These are phyloP conservation scores for Cryptus viduatorius DNA, from an alignment of 2,888 invertebrate species.

Conservation along the genomic window DNA sequence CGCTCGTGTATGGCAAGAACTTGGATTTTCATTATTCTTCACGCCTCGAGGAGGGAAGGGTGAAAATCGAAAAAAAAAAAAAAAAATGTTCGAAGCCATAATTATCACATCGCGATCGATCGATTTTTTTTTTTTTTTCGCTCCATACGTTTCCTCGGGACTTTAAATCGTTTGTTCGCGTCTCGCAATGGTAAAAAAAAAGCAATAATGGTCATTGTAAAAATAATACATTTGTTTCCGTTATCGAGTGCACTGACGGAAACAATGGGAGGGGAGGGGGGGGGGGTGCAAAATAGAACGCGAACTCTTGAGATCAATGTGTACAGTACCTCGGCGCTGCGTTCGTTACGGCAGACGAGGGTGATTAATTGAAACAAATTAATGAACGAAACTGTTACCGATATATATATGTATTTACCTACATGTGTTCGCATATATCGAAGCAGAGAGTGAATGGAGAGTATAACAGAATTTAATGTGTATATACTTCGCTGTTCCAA, in stretches of 20 bases:
- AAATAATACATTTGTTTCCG: conserved; percentile 28
- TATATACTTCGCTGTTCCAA: conserved; percentile 26
- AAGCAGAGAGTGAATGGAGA: neutral
- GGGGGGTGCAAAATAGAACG: neutral
- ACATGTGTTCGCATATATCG: neutral
- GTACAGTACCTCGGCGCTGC: neutral
- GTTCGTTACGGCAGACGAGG: neutral
- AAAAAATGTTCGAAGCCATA: neutral
- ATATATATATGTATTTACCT: neutral
- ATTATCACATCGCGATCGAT: neutral
- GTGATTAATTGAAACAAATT: conserved; percentile 26
- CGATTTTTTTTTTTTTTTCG: too few species aligned
- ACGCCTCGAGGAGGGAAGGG: conserved; percentile 33
- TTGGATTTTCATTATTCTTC: conserved; percentile 24
- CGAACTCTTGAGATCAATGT: conserved; percentile 8
- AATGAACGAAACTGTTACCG: neutral
- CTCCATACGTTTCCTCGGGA: too few species aligned
- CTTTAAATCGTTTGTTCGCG: too few species aligned
- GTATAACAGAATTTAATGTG: conserved; percentile 1
- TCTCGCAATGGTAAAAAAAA: neutral
- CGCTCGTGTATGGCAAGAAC: neutral
- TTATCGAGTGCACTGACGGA: neutral
- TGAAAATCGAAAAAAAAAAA: conserved; percentile 24
- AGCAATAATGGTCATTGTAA: conserved; percentile 1
- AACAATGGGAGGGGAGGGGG: neutral